A percentile compares a stretch with the other conserved stretches of the same genome.
Evolutionary conservation across 2,797 vertebrate species (phyloP).

Genomic region (Micrastur ruficollis): DNA sequence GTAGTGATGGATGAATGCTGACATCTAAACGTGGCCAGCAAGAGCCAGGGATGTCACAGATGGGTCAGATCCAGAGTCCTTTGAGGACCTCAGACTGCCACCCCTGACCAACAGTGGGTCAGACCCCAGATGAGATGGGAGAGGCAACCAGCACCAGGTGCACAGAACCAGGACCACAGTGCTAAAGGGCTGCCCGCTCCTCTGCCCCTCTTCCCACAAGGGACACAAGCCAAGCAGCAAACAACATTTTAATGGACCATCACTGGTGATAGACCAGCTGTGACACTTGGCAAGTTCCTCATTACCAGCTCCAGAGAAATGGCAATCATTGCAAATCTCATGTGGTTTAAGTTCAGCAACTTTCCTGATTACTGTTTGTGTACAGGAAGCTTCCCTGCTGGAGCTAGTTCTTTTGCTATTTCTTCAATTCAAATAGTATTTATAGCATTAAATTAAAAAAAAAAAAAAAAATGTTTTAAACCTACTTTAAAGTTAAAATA

Average conservation of each 20-base stretch:
- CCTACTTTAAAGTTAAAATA: not conserved
- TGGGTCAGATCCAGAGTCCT: fast-evolving
- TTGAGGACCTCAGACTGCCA: not conserved
- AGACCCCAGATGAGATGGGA: not conserved
- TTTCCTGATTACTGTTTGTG: not conserved
- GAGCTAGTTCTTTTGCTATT: not conserved
- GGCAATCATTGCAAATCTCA: not conserved
- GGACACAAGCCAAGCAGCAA: not conserved
- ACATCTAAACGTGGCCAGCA: not conserved
- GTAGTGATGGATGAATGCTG: not conserved
- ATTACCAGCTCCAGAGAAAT: not conserved
- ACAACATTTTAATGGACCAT: not conserved
- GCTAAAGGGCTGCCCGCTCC: fast-evolving
- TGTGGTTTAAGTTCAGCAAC: not conserved
- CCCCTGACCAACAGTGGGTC: not conserved
- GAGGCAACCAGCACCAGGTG: not conserved
- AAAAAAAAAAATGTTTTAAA: not conserved
- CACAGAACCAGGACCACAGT: not conserved
- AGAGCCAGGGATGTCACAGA: not conserved
- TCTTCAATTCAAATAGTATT: not conserved
- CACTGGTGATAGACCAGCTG: not conserved
- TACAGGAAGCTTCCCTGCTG: not conserved
- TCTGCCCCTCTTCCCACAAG: not conserved
- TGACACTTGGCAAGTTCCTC: not conserved
- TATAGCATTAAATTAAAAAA: not conserved